These are phyloP conservation scores for Habropoda laboriosa DNA, from an alignment of 1,140 invertebrate genomes.

Conservation along the genomic window DNA sequence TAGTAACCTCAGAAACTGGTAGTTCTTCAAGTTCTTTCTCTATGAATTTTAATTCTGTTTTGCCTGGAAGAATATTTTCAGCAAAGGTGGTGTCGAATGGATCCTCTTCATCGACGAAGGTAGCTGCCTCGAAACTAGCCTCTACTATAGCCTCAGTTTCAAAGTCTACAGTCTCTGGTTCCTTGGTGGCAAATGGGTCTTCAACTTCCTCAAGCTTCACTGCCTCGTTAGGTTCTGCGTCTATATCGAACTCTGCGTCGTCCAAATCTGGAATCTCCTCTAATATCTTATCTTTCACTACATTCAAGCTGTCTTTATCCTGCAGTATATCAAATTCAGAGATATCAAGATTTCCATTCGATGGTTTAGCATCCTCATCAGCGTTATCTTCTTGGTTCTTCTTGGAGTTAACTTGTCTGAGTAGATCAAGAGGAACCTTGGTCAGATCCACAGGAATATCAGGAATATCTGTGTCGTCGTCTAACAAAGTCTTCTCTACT, in stretches of 20 bases:
- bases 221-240: slow-evolving; percentile 60
- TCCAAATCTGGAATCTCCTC: slow-evolving; percentile 79
- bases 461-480: slow-evolving; percentile 85
- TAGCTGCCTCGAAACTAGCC: slow-evolving; percentile 77
- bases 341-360: slow-evolving; percentile 69
- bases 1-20: slow-evolving; percentile 75
- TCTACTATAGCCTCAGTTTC: slow-evolving; percentile 76
- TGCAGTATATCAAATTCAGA: slow-evolving; percentile 77
- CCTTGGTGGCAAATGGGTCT: slow-evolving; percentile 78
- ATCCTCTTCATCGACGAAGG: slow-evolving; percentile 84
- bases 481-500: slow-evolving; percentile 86
- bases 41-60: slow-evolving; percentile 85
- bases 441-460: slow-evolving; percentile 84
- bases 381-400: slow-evolving; percentile 32
- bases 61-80: slow-evolving; percentile 88
- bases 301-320: too few relatives aligned
- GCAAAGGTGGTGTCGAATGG: slow-evolving; percentile 94
- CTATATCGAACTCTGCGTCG: slow-evolving; percentile 80
- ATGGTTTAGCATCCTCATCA: slow-evolving; percentile 56
- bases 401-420: slow-evolving; percentile 66
- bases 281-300: too few relatives aligned
- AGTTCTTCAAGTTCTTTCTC: slow-evolving; percentile 83
- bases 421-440: slow-evolving; percentile 81
- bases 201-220: slow-evolving; percentile 70
- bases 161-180: slow-evolving; percentile 64